Conservation (phyloP, 2,888 invertebrate species). For the Erpobdella octoculata region DNA sequence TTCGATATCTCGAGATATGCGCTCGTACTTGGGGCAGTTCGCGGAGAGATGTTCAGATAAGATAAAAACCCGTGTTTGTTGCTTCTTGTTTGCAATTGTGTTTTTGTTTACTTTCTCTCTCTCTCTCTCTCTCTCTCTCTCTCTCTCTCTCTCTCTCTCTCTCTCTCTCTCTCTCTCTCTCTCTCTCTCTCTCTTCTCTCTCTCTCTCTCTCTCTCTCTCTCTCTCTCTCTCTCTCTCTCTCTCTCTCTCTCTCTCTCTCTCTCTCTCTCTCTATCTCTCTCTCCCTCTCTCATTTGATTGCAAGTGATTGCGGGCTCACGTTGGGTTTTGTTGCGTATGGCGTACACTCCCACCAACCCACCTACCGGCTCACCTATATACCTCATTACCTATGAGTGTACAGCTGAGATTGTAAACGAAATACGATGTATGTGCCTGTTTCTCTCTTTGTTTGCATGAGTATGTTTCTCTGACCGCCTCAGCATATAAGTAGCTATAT, state of each 20-base stretch:
- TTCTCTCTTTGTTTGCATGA: no score
- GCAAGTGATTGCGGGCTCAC: no score
- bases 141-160: not conserved
- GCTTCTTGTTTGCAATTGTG: no score
- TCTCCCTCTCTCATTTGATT: not conserved
- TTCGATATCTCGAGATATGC: no score
- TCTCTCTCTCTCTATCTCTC: constrained; percentile 21
- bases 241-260: constrained; percentile 30
- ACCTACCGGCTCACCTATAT: not conserved
- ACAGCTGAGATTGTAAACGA: no score
- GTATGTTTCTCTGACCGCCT: no score
- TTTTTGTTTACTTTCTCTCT: not conserved
- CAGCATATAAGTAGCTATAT: no score
- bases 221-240: constrained; percentile 30
- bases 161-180: constrained; percentile 4
- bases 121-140: not conserved
- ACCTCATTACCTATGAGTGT: not conserved
- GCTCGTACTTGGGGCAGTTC: no score
- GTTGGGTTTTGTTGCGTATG: no score
- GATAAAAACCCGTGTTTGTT: no score
- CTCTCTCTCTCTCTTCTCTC: not conserved
- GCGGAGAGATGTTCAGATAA: no score
- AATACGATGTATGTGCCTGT: no score
- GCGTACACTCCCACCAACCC: not conserved
- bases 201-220: constrained; percentile 33